Evolutionary conservation across 2,888 invertebrate species (phyloP), one percentile per base, ranked within the genome.

Genomic region (Melinaea marsaeus): DNA sequence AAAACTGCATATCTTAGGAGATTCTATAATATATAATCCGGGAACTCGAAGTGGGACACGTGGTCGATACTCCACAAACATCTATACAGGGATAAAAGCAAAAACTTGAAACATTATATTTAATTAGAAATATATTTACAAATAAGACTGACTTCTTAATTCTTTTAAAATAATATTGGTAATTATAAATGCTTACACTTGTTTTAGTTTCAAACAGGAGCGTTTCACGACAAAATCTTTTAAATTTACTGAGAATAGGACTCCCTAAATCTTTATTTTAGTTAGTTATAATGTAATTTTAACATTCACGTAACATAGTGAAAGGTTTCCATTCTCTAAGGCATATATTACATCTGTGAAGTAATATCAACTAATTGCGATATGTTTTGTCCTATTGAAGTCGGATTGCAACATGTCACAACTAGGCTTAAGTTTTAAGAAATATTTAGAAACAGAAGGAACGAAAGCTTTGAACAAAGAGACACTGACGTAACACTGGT

Each of bases 401-500:
- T 51, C 22, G 32, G 22, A 32, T 51, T 32, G 32, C 51, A 51
- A 51, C 32, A 22, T 22, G 22, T 9, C 48, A n/a, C 48, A 13
- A 48, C 37, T 37, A 37, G 37, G 11, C 32, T 6, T 32, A 51
- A 51, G 32, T 51, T 51, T 51, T 51, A 51, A 32, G 51, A 51
- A 32, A 51, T 51, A 22, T 46, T 46, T 32, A 51, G 51, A 32
- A 32, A 32, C 32, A 51, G 32, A 32, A 51, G 51, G 46, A 32
- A 48, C 6, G 13, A 51, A 51, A 51, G 51, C 51, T 51, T 51
- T 51, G 51, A 32, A 51, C 32, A 51, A 51, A 58, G 51, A 34
- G 48, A 58, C 42, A 48, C 59, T 59, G 51, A 51, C 51, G 32
- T 32, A 51, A 51, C 51, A 51, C 51, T 51, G 11, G 22, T 51